Percentiles rank a stretch among this genome's conserved stretches.
phyloP scores from a whole-genome alignment of 2,113 vertebrate species.

The Numenius arquata region DNA sequence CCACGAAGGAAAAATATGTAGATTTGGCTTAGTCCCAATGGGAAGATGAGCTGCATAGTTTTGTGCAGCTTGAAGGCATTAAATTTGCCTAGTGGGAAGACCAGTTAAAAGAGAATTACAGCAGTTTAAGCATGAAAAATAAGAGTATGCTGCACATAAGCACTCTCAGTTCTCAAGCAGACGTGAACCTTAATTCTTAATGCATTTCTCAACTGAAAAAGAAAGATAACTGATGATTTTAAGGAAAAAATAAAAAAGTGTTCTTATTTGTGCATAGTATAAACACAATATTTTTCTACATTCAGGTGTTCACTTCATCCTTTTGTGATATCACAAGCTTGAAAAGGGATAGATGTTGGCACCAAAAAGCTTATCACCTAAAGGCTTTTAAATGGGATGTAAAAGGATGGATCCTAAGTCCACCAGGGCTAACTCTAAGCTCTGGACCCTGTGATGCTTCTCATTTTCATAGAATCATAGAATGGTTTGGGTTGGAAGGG shows the following conservation, averaged over 20 bases:
- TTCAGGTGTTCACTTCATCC: neutral
- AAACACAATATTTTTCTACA: neutral
- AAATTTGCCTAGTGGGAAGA: conserved; percentile 75
- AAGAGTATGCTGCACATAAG: conserved; percentile 47
- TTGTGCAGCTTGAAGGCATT: conserved; percentile 62
- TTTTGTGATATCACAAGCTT: neutral
- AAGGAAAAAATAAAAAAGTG: neutral
- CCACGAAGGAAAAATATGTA: conserved; percentile 70
- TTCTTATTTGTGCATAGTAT: neutral
- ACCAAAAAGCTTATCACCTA: neutral
- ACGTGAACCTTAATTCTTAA: conserved; percentile 39
- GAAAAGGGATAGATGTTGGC: neutral
- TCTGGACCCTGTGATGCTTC: neutral
- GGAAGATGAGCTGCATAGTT: conserved; percentile 66
- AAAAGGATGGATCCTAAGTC: neutral
- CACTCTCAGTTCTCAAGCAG: conserved; percentile 26
- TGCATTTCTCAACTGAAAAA: conserved; percentile 6
- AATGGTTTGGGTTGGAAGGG: no score
- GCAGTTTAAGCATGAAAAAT: conserved; percentile 62
- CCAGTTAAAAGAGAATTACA: conserved; percentile 76
- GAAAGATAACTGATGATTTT: neutral
- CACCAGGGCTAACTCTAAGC: neutral
- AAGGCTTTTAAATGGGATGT: neutral
- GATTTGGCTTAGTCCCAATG: conserved; percentile 67
- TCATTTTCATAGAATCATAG: neutral